Percentiles rank a stretch among this genome's conserved stretches.
phyloP scores from a whole-genome alignment of 1,140 invertebrate genomes.

The Drosophila watanabei region DNA sequence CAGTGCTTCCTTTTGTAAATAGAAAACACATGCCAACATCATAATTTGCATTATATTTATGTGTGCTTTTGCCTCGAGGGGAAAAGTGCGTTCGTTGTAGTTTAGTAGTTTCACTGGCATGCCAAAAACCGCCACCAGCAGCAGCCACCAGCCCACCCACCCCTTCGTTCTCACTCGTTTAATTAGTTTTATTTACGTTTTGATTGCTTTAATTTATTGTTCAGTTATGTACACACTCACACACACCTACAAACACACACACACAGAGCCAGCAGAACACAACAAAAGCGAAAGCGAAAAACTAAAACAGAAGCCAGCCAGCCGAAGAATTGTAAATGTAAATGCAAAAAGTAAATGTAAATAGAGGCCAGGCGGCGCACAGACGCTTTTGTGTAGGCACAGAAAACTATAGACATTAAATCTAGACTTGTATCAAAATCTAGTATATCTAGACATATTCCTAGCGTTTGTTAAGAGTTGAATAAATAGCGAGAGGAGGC shows the following conservation, averaged over 20 bases:
- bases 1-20: constrained; percentile 59
- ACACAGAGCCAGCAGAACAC: constrained; percentile 8
- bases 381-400: constrained; percentile 37
- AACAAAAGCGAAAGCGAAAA: constrained; percentile 27
- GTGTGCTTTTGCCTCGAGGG: constrained; percentile 28
- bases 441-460: constrained; percentile 13
- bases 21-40: constrained; percentile 53
- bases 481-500: constrained; percentile 28
- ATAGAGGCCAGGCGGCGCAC: constrained; percentile 38
- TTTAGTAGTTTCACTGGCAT: constrained; percentile 57
- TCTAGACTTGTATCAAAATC: constrained; percentile 20
- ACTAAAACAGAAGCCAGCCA: constrained; percentile 22
- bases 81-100: constrained; percentile 23
- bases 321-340: constrained; percentile 62
- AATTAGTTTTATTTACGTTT: constrained; percentile 79
- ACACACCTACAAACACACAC: constrained; percentile 15
- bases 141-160: constrained; percentile 4
- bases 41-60: constrained; percentile 71
- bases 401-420: constrained; percentile 33
- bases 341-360: constrained; percentile 18
- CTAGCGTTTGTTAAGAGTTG: constrained; percentile 18
- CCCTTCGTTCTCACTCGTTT: constrained; percentile 66
- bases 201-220: constrained; percentile 79
- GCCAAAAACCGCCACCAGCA: constrained; percentile 23
- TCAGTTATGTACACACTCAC: constrained; percentile 65